Base-by-base conservation (phyloP, 2,113 vertebrate genomes). In the Grammomys surdaster region DNA sequence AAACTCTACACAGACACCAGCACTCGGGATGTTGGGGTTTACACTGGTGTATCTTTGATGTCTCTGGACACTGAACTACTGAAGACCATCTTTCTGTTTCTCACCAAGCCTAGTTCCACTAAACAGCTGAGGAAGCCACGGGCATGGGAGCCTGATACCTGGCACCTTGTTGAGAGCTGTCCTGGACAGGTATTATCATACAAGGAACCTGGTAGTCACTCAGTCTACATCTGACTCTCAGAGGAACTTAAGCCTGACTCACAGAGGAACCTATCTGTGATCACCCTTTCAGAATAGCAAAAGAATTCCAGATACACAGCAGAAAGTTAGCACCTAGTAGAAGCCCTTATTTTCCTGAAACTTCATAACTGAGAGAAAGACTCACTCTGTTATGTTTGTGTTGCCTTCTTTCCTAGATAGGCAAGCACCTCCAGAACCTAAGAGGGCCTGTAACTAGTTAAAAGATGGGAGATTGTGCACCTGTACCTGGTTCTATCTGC, bases 31-130 rank as follows among this genome's bases (percentile, higher is more conserved):
- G 4, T 33, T 22, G 33, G 87, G 2, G 31, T 51, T n/a, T 2
- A 13, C 16, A 40, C 46, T 28, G 28, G 16, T 0, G 0, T n/a
- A 6, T 70, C n/a, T 40, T 58, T 36, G 1, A 13, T 26, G 36
- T 24, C 51, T 63, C 40, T 43, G 33, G 63, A 22, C 31, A 33
- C n/a, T 48, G n/a, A 60, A 40, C 43, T 28, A 14, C n/a, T 5
- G 33, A 56, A 69, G 43, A 63, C 36, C 43, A 16, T 75, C 16
- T 58, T n/a, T 78, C n/a, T 46, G 22, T 24, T 54, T 5, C 16
- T 40, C 7, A 22, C 60, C 9, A 13, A 17, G 82, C 46, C 26
- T 28, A 24, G 46, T 85, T 60, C 22, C 8, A 3, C 48, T n/a
- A 6, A 33, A 33, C 65, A 46, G 54, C 28, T 40, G 20, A 28